Percentiles rank a stretch among this genome's conserved stretches.
Conservation (phyloP, 2,113 vertebrate species). For the Oryzias curvinotus region DNA sequence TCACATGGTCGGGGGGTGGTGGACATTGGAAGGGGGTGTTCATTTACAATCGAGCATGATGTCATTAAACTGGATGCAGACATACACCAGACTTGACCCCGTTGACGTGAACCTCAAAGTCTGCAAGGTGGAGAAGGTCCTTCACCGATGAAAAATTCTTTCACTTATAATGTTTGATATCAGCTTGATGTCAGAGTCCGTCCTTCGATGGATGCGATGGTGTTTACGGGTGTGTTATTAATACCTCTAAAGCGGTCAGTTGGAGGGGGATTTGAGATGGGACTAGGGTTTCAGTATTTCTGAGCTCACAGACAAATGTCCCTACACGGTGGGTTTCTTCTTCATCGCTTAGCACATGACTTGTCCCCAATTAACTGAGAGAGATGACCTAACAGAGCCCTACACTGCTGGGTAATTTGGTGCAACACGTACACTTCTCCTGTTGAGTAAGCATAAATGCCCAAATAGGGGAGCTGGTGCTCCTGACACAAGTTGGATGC, state of each 20-base stretch:
- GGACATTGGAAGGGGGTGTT: constrained; percentile 52
- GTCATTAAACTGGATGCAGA: constrained; percentile 60
- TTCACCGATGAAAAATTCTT: not conserved
- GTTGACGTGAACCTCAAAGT: constrained; percentile 29
- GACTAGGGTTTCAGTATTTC: constrained; percentile 75
- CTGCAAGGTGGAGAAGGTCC: not conserved
- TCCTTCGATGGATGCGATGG: constrained; percentile 34
- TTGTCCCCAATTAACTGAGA: constrained; percentile 27
- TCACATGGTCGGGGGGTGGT: constrained; percentile 45
- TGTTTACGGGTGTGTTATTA: constrained; percentile 66
- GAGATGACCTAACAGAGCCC: constrained; percentile 36
- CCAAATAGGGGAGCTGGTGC: constrained; percentile 4
- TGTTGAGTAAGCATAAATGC: constrained; percentile 13
- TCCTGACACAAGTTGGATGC: constrained; percentile 9
- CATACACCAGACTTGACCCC: constrained; percentile 55
- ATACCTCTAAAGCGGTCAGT: constrained; percentile 63
- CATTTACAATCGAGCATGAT: constrained; percentile 70
- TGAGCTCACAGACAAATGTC: constrained; percentile 71
- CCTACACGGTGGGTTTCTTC: constrained; percentile 70
- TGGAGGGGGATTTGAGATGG: constrained; percentile 61
- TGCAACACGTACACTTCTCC: constrained; percentile 27
- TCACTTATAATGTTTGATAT: constrained; percentile 27
- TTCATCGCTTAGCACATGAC: constrained; percentile 41
- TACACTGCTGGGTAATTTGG: constrained; percentile 7
- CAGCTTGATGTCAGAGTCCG: constrained; percentile 48